These are phyloP conservation scores for Crambe crambe DNA, from an alignment of 37 sponge, comb jelly and placozoan genomes.

Conservation along the genomic window DNA sequence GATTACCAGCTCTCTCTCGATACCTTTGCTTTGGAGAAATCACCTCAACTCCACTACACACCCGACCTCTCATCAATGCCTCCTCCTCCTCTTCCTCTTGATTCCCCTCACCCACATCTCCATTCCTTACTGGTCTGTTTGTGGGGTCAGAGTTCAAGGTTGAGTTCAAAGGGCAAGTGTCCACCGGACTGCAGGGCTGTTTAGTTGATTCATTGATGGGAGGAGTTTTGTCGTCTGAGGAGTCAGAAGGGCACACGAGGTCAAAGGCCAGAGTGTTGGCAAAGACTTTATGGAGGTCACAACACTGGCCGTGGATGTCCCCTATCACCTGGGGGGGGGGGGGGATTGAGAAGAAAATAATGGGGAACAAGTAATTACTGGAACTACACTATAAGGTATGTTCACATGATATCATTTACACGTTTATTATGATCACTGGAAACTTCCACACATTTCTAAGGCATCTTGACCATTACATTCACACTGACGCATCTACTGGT, in stretches of 20 bases:
- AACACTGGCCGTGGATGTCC: conserved; percentile 72
- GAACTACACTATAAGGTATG: too few species aligned
- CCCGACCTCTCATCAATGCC: neutral
- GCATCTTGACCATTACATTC: too few species aligned
- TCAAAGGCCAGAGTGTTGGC: conserved; percentile 16
- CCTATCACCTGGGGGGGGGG: conserved; percentile 49
- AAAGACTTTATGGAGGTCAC: conserved; percentile 47
- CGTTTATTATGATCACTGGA: too few species aligned
- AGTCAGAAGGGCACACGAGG: conserved; percentile 16
- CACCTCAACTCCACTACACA: neutral
- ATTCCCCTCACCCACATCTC: neutral
- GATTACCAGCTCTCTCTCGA: too few species aligned
- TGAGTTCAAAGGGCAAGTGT: neutral
- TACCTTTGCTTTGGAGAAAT: too few species aligned
- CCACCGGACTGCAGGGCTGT: neutral
- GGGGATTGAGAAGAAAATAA: neutral
- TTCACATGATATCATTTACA: too few species aligned
- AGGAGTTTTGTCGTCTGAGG: too few species aligned
- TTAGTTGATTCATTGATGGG: neutral
- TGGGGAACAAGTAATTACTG: neutral
- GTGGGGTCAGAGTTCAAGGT: neutral
- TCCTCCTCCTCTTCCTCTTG: neutral
- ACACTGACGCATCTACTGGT: too few species aligned
- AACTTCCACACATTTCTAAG: too few species aligned
- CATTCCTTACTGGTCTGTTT: neutral